phyloP scores from a whole-genome alignment of 2,113 vertebrate genomes.

The Psammodynastes pulverulentus region DNA sequence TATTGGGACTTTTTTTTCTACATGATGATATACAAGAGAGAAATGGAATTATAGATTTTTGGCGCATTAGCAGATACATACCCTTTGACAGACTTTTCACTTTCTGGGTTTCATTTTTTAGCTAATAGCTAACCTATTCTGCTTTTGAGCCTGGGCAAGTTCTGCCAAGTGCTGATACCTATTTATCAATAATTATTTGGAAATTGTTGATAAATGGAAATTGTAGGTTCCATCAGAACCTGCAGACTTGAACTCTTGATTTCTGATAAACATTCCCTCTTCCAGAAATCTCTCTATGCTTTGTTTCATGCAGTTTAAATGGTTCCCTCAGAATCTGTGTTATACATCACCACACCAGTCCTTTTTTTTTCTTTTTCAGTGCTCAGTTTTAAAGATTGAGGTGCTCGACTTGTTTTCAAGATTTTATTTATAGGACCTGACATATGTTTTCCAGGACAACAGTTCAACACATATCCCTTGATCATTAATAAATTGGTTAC shows the following conservation, averaged over 20 bases:
- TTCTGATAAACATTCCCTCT: background rate
- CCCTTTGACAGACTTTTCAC: background rate
- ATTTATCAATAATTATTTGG: background rate
- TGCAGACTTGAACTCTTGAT: background rate
- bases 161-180: background rate
- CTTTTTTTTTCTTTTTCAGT: background rate
- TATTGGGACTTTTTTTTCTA: background rate
- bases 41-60: background rate
- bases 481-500: background rate
- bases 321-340: background rate
- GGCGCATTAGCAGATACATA: background rate
- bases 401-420: background rate
- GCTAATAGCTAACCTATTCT: background rate
- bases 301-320: background rate
- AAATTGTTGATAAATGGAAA: background rate
- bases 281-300: background rate
- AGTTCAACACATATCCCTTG: background rate
- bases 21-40: background rate
- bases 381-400: background rate
- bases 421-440: background rate
- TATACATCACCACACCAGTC: background rate
- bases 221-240: background rate
- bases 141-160: background rate
- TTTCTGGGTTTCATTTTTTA: background rate
- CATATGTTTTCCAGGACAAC: constrained; percentile 4